Base-by-base conservation (phyloP, 2,888 invertebrate species). In the Papilio demoleus region DNA sequence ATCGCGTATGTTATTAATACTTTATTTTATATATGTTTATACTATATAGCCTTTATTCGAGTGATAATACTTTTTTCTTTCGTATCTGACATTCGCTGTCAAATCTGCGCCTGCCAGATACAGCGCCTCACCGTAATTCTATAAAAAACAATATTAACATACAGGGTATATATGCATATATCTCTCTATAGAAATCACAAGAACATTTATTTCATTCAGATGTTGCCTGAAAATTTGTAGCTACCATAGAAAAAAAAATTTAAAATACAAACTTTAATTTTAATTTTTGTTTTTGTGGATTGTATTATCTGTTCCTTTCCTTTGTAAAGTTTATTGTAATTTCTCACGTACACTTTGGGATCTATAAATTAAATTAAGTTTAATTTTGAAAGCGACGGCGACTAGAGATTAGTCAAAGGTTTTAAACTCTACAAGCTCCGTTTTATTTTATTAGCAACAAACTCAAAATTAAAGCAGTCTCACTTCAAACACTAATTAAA, bases 401-500 rank as follows among this genome's bases (percentile, higher is more conserved):
- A 65, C 58, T 45, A 58, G 27, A 65, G 45, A 65, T 65, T 58
- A 59, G 65, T 65, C 59, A 65, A 65, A 65, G 40, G 56, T 65
- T 53, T 64, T 53, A 64, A 65, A 53, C 40, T 65, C 19, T 34
- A 40, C 36, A 56, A 53, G 45, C 36, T 38, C 24, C 58, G 34
- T 12, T 68, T 45, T 68, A 68, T 68, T 68, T 58, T 58, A 58
- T 68, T 56, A 68, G 38, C 58, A 24, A 63, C 34, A 47, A 63
- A 45, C 27, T 63, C 63, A 45, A 68, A 62, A 58, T 63, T 58
- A 47, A 68, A 62, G 47, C 34, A 63, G 36, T 68, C 58, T 58
- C 14, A 59, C 47, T 68, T 63, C 24, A 45, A 31, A 63, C 63
- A 68, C 56, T 63, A 47, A 58, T 68, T 19, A 38, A 68, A 68